Conservation (phyloP, 2,797 vertebrate species). For the Aselliscus stoliczkanus region DNA sequence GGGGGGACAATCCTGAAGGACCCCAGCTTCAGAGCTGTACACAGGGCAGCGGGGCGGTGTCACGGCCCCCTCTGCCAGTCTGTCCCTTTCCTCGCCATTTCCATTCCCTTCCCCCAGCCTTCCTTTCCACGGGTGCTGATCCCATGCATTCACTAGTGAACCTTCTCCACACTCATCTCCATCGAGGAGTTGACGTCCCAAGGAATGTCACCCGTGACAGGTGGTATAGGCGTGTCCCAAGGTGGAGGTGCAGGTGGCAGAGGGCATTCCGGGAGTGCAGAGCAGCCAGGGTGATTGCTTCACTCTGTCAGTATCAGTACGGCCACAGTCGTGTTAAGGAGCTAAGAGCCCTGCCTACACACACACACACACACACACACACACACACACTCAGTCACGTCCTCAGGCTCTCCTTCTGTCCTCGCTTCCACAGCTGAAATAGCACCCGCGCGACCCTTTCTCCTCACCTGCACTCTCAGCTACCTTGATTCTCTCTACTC, state of each 20-base stretch:
- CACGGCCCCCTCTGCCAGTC: too few relatives aligned
- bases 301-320: fast-evolving
- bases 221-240: too few relatives aligned
- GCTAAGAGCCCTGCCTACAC: too few relatives aligned
- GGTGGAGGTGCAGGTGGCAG: background rate
- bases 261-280: background rate
- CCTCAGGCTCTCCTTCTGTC: background rate
- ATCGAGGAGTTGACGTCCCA: background rate
- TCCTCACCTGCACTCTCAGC: background rate
- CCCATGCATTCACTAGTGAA: background rate
- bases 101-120: background rate
- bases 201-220: background rate
- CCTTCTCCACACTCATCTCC: background rate
- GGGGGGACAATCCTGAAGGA: too few relatives aligned
- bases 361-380: background rate
- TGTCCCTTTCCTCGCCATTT: background rate
- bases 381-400: background rate
- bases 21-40: too few relatives aligned
- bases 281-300: background rate
- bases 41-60: too few relatives aligned
- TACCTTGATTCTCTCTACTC: too few relatives aligned
- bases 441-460: too few relatives aligned
- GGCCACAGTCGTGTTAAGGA: background rate
- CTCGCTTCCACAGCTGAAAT: background rate
- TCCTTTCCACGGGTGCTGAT: background rate